Conservation (phyloP, 1,140 invertebrate genomes). For the Bombus turneri region DNA sequence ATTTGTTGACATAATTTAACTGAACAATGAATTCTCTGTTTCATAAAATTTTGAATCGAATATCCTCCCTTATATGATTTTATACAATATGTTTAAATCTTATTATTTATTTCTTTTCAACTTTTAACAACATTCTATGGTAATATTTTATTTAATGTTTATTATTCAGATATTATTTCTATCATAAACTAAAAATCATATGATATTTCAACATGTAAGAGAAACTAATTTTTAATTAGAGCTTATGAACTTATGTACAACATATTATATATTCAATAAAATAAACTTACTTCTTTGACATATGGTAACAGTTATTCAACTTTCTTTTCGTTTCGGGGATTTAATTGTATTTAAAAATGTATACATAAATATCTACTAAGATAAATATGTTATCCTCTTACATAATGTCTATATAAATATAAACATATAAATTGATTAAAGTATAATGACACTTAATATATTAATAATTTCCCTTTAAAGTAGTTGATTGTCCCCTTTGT, state of each 20-base stretch:
- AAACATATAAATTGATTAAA: not conserved
- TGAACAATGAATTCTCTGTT: not conserved
- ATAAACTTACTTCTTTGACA: not conserved
- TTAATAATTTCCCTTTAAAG: not conserved
- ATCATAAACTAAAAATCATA: not conserved
- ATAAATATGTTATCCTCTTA: not conserved
- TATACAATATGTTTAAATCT: too few species aligned
- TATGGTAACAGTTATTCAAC: not conserved
- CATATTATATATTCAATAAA: not conserved
- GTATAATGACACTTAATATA: not conserved
- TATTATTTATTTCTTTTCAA: not conserved
- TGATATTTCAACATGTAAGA: not conserved
- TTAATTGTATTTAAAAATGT: not conserved
- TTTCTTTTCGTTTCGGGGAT: not conserved
- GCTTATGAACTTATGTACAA: not conserved
- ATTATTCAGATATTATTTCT: not conserved
- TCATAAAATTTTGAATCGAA: not conserved
- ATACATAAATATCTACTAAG: not conserved
- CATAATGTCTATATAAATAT: not conserved
- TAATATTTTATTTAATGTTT: not conserved
- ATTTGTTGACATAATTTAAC: constrained; percentile 30
- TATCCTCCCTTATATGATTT: not conserved
- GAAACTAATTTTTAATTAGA: not conserved
- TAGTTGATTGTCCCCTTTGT: not conserved
- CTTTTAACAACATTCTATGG: not conserved